A percentile compares a stretch with the other conserved stretches of the same genome.
Evolutionary conservation across 2,113 vertebrate genomes (phyloP).

Genomic region (Vulpes vulpes): DNA sequence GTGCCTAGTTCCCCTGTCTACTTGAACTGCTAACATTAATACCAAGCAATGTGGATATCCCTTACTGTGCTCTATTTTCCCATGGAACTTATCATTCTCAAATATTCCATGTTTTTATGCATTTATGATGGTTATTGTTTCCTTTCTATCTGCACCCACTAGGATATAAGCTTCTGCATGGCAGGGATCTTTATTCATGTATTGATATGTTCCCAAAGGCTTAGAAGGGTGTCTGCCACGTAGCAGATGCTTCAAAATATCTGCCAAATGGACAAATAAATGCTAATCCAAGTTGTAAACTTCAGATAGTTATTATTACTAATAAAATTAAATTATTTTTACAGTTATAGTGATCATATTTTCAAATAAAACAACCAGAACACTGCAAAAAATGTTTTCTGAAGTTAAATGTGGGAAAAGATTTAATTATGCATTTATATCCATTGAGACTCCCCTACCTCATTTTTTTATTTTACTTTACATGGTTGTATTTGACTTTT

Average conservation of each 20-base stretch:
- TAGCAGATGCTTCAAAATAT: not conserved
- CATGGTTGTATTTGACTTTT: not conserved
- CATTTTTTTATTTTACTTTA: constrained; percentile 37
- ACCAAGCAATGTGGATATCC: not conserved
- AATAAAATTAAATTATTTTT: constrained; percentile 25
- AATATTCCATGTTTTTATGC: constrained; percentile 14
- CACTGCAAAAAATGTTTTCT: not conserved
- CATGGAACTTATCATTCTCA: not conserved
- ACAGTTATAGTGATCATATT: constrained; percentile 31
- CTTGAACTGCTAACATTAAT: not conserved
- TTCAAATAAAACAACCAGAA: constrained; percentile 40
- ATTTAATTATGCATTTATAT: constrained; percentile 21
- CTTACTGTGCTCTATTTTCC: not conserved
- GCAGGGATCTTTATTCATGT: not conserved
- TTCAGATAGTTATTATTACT: not conserved
- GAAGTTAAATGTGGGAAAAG: not conserved
- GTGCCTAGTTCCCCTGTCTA: not conserved
- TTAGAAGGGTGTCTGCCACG: constrained; percentile 5
- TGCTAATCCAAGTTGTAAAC: not conserved
- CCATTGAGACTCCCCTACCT: not conserved
- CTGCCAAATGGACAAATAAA: not conserved
- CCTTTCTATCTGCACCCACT: constrained; percentile 19
- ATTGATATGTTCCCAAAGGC: not conserved
- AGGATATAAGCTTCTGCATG: constrained; percentile 34
- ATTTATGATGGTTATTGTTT: not conserved